phyloP scores from a whole-genome alignment of 1,140 invertebrate species.

The Diorhabda carinulata region DNA sequence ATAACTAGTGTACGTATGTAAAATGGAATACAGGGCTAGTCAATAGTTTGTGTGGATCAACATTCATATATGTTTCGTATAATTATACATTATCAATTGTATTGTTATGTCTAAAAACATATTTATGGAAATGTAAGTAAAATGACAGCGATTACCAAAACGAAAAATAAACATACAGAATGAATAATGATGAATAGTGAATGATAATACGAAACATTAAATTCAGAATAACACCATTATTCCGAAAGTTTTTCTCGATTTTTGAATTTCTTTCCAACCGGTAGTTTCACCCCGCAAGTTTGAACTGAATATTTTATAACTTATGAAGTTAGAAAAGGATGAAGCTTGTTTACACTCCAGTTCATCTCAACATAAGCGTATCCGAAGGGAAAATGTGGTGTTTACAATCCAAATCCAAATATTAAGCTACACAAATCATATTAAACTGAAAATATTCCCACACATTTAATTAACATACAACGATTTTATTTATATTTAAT shows the following conservation, averaged over 20 bases:
- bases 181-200: background rate
- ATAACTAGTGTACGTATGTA: no score
- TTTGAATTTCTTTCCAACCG: slow-evolving; percentile 20
- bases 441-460: no score
- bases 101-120: no score
- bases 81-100: no score
- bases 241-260: slow-evolving; percentile 29
- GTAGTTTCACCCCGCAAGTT: slow-evolving; percentile 27
- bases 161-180: slow-evolving; percentile 2
- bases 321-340: slow-evolving; percentile 21
- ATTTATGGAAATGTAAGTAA: background rate
- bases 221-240: slow-evolving; percentile 32
- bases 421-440: background rate
- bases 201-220: slow-evolving; percentile 27
- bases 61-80: no score
- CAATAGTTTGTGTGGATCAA: no score
- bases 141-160: background rate
- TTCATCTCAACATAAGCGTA: slow-evolving; percentile 15
- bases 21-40: no score
- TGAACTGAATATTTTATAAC: slow-evolving; percentile 35
- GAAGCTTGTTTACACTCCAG: slow-evolving; percentile 23
- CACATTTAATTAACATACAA: no score
- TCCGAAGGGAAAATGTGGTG: background rate
- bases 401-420: background rate
- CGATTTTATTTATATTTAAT: no score